Base-by-base conservation (phyloP, 2,113 vertebrate genomes). In the Oryzias melastigma region DNA sequence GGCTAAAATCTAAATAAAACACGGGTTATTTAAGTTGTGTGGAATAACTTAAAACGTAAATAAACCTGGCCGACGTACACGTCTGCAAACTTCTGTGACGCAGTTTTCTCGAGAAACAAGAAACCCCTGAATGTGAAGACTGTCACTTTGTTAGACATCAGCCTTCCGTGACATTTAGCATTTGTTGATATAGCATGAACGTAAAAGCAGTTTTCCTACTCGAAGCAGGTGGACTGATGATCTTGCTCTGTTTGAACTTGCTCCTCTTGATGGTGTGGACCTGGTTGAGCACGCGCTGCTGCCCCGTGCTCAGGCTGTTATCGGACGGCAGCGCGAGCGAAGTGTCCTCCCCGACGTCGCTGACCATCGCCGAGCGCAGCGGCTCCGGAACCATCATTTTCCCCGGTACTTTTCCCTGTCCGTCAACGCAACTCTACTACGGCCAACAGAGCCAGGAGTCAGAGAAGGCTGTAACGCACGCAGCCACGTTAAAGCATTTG, bases 261-360 rank as follows among this genome's bases (percentile, higher is more conserved):
- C 67, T 82, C 51, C 91, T 84, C 65, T 90, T 91, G 27, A 92
- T 78, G 68, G 60, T 87, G 71, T 80, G 56, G 19, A 92, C 91
- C 35, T 92, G 91, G 15, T 83, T 70, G 55, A 87, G 77, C 12
- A 92, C 90, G 50, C 91, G 89, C 71, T 77, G 87, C 47, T 83
- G 78, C 6, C 91, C 89, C 1, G 75, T 49, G 72, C 70, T 79
- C 73, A 87, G 61, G 3, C 43, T 73, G 20, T 48, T 16, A 62
- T 92, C 91, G 1, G 86, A 87, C 27, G 91, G 91, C 25, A 91
- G n/a, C 22, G 87, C 89, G 42, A 92, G 88, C 29, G 91, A 92
- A n/a, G 91, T 92, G 81, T 91, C 90, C 22, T 91, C 91, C 15
- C 2, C 16, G n/a, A 5, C 2, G 3, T 22, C 24, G 20, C 14